Conservation (phyloP, 35 echinoderm and acorn worm genomes). For the Hemicentrotus pulcherrimus region DNA sequence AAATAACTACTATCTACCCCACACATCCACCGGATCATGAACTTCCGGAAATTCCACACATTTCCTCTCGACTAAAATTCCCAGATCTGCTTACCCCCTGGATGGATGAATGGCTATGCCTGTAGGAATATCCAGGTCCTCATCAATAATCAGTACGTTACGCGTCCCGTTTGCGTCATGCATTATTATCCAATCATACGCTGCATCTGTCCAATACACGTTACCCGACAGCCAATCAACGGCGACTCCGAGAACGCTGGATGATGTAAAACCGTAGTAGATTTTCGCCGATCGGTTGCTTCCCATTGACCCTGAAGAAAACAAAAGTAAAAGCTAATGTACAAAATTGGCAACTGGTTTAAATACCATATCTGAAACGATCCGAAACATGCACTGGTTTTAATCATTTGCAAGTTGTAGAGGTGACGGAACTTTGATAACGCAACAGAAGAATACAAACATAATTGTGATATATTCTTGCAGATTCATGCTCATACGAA, state of each 20-base stretch:
- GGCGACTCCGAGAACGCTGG: constrained; percentile 59
- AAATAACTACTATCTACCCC: too few relatives aligned
- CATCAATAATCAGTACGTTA: neutral
- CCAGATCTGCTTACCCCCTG: constrained; percentile 41
- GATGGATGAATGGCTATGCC: constrained; percentile 69
- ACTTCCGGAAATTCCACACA: too few relatives aligned
- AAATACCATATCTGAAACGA: too few relatives aligned
- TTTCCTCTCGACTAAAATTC: too few relatives aligned
- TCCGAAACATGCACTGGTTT: too few relatives aligned
- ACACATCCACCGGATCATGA: too few relatives aligned
- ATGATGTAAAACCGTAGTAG: constrained; percentile 51
- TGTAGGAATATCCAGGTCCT: constrained; percentile 57
- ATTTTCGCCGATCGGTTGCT: neutral
- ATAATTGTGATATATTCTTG: too few relatives aligned
- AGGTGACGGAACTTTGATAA: too few relatives aligned
- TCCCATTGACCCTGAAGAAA: constrained; percentile 33
- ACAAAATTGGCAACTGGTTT: too few relatives aligned
- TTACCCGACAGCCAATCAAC: constrained; percentile 79
- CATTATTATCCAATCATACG: constrained; percentile 83
- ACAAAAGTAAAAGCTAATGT: neutral
- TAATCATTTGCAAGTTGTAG: too few relatives aligned
- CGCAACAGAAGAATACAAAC: too few relatives aligned
- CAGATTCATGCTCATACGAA: too few relatives aligned
- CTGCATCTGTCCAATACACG: constrained; percentile 75
- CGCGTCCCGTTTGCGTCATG: constrained; percentile 58